Evolutionary conservation across 2,888 invertebrate genomes (phyloP).

Genomic region (Eucera pruinosa): DNA sequence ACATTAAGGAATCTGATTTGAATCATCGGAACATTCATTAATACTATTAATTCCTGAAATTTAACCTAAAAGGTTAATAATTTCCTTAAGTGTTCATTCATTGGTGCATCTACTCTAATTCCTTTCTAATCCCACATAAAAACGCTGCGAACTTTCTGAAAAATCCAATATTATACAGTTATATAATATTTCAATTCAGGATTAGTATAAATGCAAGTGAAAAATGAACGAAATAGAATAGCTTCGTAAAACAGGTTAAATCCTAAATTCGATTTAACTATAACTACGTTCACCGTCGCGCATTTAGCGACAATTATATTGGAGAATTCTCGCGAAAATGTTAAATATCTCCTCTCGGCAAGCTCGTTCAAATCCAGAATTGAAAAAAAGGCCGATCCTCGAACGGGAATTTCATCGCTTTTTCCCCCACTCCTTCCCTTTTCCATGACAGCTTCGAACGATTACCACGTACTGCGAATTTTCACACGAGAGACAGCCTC

Average conservation of each 20-base stretch:
- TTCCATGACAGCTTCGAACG: slow-evolving; percentile 41
- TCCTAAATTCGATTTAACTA: not conserved
- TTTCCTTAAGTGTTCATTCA: too few species aligned
- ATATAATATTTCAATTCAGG: too few species aligned
- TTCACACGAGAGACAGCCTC: slow-evolving; percentile 49
- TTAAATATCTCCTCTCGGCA: slow-evolving; percentile 11
- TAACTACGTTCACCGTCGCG: not conserved
- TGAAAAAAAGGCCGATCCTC: slow-evolving; percentile 21
- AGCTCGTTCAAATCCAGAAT: slow-evolving; percentile 13
- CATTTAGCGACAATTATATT: slow-evolving; percentile 15
- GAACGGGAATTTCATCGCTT: slow-evolving; percentile 24
- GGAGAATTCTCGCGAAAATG: slow-evolving; percentile 7
- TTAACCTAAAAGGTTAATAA: too few species aligned
- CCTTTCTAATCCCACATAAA: too few species aligned
- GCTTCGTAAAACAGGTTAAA: not conserved
- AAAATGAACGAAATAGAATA: too few species aligned
- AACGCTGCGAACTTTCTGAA: too few species aligned
- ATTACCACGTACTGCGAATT: slow-evolving; percentile 55
- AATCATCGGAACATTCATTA: too few species aligned
- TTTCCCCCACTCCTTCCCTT: not conserved
- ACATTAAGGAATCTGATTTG: too few species aligned
- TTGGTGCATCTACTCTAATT: too few species aligned
- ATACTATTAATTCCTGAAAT: too few species aligned
- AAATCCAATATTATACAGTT: not conserved
- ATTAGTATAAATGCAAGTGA: too few species aligned